A percentile compares a stretch with the other conserved stretches of the same genome.
phyloP scores from a whole-genome alignment of 2,888 invertebrate genomes.

The Diarsia rubi region DNA sequence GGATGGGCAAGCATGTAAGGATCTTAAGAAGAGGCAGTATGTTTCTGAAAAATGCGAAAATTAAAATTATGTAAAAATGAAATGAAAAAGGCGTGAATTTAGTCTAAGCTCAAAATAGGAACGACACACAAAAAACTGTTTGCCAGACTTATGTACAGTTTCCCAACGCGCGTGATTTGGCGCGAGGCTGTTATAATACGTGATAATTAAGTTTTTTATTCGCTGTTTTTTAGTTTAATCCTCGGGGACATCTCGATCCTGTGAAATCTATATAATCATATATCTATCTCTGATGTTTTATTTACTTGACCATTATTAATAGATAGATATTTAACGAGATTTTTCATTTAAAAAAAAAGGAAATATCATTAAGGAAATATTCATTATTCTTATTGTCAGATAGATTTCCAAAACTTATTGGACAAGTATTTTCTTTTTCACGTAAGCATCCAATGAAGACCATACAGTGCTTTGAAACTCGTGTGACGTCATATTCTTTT shows the following conservation, averaged over 20 bases:
- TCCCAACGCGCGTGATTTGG: conserved; percentile 47
- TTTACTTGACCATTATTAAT: conserved; percentile 29
- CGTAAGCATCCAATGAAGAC: too few species aligned
- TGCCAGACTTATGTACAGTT: conserved; percentile 44
- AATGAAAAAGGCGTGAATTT: not conserved
- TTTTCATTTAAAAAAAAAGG: not conserved
- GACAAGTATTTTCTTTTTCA: too few species aligned
- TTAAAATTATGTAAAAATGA: too few species aligned
- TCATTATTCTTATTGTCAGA: too few species aligned
- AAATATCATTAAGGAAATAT: too few species aligned
- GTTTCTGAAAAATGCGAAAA: too few species aligned
- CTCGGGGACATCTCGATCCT: conserved; percentile 75
- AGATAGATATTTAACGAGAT: not conserved
- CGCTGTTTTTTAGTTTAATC: conserved; percentile 73
- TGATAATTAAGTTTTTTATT: conserved; percentile 82
- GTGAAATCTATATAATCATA: too few species aligned
- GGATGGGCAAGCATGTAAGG: not conserved
- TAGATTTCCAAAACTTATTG: too few species aligned
- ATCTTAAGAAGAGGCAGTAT: not conserved
- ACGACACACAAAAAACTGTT: not conserved
- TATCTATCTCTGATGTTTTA: conserved; percentile 29
- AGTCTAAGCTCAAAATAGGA: not conserved
- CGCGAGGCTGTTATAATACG: conserved; percentile 77
- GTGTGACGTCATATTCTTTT: too few species aligned
- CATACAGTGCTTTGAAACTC: too few species aligned